Conservation (phyloP, 1,140 invertebrate genomes). For the Uloborus diversus region DNA sequence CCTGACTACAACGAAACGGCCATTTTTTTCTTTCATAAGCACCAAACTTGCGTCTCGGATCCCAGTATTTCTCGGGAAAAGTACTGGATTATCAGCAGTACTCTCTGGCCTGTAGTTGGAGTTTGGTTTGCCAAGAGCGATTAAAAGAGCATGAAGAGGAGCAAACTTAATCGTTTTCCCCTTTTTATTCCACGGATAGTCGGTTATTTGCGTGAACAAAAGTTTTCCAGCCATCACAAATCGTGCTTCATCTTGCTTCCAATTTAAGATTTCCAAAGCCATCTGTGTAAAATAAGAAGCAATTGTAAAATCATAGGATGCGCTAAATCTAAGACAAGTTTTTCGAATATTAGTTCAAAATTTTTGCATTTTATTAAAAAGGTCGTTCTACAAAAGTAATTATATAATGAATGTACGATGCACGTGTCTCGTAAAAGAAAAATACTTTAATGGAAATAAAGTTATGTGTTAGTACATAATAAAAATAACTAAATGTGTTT, state of each 20-base stretch:
- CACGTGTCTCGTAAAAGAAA: too few species aligned
- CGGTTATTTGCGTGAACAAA: constrained; percentile 85
- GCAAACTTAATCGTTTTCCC: constrained; percentile 83
- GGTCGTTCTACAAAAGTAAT: too few species aligned
- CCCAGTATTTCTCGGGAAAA: constrained; percentile 73
- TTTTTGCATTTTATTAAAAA: too few species aligned
- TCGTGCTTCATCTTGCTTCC: constrained; percentile 85
- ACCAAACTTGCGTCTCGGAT: constrained; percentile 87
- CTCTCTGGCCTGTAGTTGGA: constrained; percentile 46
- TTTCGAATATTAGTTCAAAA: too few species aligned
- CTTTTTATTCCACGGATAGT: constrained; percentile 69
- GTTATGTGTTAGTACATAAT: too few species aligned
- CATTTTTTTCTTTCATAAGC: constrained; percentile 88
- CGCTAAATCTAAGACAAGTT: too few species aligned
- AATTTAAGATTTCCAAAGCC: constrained; percentile 89
- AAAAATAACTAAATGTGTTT: too few species aligned
- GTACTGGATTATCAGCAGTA: constrained; percentile 21
- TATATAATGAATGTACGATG: too few species aligned
- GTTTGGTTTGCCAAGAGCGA: constrained; percentile 69
- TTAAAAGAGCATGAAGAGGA: constrained; percentile 84
- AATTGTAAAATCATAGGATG: too few species aligned
- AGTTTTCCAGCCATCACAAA: constrained; percentile 88
- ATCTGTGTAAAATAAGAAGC: constrained; percentile 69
- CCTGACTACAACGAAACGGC: constrained; percentile 83
- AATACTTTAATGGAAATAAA: too few species aligned